These are phyloP conservation scores for Heliconius ethilla DNA, from an alignment of 2,888 invertebrate genomes.

Conservation along the genomic window DNA sequence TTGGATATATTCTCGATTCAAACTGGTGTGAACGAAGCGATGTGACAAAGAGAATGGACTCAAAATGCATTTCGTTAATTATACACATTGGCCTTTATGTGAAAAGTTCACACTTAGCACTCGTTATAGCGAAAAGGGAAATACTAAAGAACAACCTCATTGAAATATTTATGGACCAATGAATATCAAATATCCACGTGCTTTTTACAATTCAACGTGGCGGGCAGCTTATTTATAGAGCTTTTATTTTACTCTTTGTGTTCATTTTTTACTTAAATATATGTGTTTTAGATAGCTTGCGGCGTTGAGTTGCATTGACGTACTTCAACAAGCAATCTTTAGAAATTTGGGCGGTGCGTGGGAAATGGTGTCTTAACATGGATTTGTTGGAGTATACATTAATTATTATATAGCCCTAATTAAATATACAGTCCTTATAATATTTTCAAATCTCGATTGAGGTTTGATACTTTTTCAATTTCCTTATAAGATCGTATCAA, in stretches of 20 bases:
- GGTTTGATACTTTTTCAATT: neutral
- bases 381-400: neutral
- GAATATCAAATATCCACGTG: slow-evolving; percentile 10
- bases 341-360: neutral
- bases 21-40: slow-evolving; percentile 8
- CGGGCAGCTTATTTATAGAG: neutral
- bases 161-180: slow-evolving; percentile 17
- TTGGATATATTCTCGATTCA: slow-evolving; percentile 14
- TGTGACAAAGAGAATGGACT: neutral
- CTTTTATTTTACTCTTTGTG: neutral
- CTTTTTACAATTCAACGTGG: slow-evolving; percentile 2
- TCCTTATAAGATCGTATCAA: neutral
- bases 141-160: slow-evolving; percentile 9
- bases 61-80: slow-evolving; percentile 15
- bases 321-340: neutral
- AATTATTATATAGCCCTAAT: too few relatives aligned
- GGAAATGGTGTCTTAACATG: neutral
- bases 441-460: neutral
- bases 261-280: neutral
- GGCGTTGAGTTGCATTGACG: neutral
- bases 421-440: neutral
- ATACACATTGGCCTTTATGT: neutral
- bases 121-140: slow-evolving; percentile 6
- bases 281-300: neutral
- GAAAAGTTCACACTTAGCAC: slow-evolving; percentile 12